Conservation (phyloP, 2,113 vertebrate genomes). For the Caretta caretta region DNA sequence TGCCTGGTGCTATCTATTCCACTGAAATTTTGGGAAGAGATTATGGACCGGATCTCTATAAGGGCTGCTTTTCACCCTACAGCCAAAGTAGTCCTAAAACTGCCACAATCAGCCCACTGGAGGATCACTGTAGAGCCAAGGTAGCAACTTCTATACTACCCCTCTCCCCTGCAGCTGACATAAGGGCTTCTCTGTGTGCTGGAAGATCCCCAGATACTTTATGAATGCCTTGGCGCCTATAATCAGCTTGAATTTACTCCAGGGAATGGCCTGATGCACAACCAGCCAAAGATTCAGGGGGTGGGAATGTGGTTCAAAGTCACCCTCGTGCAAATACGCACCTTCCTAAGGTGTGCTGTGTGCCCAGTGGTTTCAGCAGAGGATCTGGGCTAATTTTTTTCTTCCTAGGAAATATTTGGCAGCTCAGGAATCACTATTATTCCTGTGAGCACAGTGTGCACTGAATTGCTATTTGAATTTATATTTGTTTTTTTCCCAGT, state of each 20-base stretch:
- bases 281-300: background rate
- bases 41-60: background rate
- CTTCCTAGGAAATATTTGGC: background rate
- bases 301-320: too few species aligned
- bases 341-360: background rate
- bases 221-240: background rate
- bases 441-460: background rate
- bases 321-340: too few species aligned
- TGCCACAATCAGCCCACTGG: background rate
- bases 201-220: background rate
- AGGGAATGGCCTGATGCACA: background rate
- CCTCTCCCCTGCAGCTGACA: background rate
- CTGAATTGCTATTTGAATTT: background rate
- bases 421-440: background rate
- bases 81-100: background rate
- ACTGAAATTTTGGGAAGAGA: background rate
- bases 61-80: background rate
- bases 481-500: background rate
- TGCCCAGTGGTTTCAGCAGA: accelerated
- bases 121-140: background rate
- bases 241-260: background rate
- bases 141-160: background rate
- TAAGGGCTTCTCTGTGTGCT: background rate
- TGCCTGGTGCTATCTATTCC: background rate
- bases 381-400: background rate